Percentiles rank a stretch among this genome's conserved stretches.
Evolutionary conservation across 2,888 invertebrate genomes (phyloP).

Genomic region (Leucozona laternaria): DNA sequence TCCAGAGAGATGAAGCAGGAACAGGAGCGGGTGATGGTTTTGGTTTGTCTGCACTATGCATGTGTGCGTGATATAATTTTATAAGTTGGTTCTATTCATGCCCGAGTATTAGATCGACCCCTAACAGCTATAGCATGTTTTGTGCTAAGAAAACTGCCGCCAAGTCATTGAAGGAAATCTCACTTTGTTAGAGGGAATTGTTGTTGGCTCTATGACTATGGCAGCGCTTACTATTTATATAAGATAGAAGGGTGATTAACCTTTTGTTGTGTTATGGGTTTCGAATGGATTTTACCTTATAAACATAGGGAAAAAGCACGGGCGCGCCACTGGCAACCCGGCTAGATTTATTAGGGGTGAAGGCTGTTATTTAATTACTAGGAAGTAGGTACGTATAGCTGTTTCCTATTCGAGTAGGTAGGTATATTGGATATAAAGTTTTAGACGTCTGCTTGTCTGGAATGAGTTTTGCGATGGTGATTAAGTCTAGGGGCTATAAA

Average conservation of each 20-base stretch:
- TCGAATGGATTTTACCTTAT: constrained; percentile 56
- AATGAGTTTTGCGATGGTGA: constrained; percentile 10
- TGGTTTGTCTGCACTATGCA: constrained; percentile 25
- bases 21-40: constrained; percentile 10
- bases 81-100: constrained; percentile 24
- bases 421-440: constrained; percentile 21
- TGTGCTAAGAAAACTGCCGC: constrained; percentile 26
- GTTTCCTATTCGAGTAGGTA: constrained; percentile 11
- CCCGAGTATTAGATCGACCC: constrained; percentile 9
- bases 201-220: not conserved
- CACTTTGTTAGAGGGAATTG: constrained; percentile 18
- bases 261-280: constrained; percentile 55
- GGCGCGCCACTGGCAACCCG: not conserved
- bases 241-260: constrained; percentile 63
- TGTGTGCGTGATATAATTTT: constrained; percentile 65
- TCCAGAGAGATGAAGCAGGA: not conserved
- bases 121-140: constrained; percentile 2
- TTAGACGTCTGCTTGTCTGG: constrained; percentile 35
- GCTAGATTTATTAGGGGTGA: constrained; percentile 60
- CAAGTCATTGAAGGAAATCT: constrained; percentile 18
- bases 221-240: constrained; percentile 4
- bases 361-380: constrained; percentile 68
- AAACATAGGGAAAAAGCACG: not conserved
- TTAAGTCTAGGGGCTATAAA: constrained; percentile 19
- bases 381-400: constrained; percentile 34